These are phyloP conservation scores for Erebia palarica DNA, from an alignment of 2,888 invertebrate species.

Conservation along the genomic window DNA sequence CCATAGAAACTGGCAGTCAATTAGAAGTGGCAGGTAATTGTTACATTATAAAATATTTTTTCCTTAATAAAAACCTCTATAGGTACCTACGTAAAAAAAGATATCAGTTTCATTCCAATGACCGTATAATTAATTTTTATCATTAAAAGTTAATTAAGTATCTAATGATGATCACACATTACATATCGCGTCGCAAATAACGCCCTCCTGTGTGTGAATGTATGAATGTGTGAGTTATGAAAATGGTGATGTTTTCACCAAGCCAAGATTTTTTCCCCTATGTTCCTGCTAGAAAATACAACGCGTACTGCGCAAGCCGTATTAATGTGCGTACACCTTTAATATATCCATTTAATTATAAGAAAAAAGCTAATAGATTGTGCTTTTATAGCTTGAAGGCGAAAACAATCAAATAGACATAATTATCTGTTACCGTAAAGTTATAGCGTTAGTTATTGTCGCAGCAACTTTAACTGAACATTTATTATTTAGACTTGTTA, in stretches of 20 bases:
- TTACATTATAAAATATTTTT: too few species aligned
- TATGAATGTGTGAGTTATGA: too few species aligned
- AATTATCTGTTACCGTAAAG: neutral
- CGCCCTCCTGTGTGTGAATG: too few species aligned
- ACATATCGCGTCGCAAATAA: neutral
- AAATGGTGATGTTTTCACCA: too few species aligned
- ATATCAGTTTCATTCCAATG: neutral
- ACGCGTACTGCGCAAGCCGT: neutral
- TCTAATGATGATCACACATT: neutral
- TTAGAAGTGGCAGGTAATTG: too few species aligned
- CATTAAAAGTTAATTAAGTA: neutral
- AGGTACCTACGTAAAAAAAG: neutral
- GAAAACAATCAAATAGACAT: conserved; percentile 13
- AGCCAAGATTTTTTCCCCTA: too few species aligned
- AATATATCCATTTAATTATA: neutral
- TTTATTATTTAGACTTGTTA: conserved; percentile 12
- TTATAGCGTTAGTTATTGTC: conserved; percentile 3
- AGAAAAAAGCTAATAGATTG: conserved; percentile 2
- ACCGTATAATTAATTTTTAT: neutral
- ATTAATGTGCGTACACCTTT: neutral
- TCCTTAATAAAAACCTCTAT: too few species aligned
- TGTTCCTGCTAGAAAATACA: too few species aligned
- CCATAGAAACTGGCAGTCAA: too few species aligned
- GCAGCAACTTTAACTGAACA: conserved; percentile 6
- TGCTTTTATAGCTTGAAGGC: conserved; percentile 17